Evolutionary conservation across 1,140 invertebrate genomes (phyloP), one percentile per base, ranked within the genome.

Genomic region (Venturia canescens): DNA sequence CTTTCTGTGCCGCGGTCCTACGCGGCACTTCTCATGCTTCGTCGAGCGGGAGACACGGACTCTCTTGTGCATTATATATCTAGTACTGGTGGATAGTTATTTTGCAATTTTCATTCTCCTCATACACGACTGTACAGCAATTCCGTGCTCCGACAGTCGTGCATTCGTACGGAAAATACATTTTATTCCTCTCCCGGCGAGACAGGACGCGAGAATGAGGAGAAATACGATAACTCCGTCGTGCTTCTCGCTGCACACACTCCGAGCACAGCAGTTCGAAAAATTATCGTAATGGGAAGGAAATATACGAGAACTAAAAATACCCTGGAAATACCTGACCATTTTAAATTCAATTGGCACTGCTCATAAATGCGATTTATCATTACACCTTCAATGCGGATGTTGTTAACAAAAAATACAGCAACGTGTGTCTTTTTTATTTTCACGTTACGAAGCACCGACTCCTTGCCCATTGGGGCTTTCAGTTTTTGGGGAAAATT

Each of bases 21-120:
- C 26, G 18, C 29, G 53, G 72, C 72, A 76, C 50, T 76, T 76
- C 72, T 76, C 72, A 76, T 76, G 72, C 72, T 76, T 53, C 72
- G 72, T 76, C 72, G 72, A 76, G 72, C 72, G 72, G n/a, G 72
- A 76, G 72, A 76, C 72, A 48, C 53, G 72, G 53, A 38, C 71
- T 50, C 26, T 72, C n/a, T 21, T 72, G 21, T 15, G 23, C n/a
- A 21, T 21, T 53, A 53, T 60, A 31, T 60, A 18, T 60, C 38
- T 38, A 63, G 50, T 53, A 53, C n/a, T 53, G 50, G 38, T n/a
- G 50, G 60, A 23, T 26, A 23, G 23, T 63, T 63, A 63, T 63
- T 63, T 63, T 26, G 60, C 60, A 63, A 26, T 63, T 63, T 63
- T 63, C n/a, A 63, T 23, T 26, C 60, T 26, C 23, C 23, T 63